phyloP scores from a whole-genome alignment of 2,888 invertebrate genomes.

The Hydropsyche betteni region DNA sequence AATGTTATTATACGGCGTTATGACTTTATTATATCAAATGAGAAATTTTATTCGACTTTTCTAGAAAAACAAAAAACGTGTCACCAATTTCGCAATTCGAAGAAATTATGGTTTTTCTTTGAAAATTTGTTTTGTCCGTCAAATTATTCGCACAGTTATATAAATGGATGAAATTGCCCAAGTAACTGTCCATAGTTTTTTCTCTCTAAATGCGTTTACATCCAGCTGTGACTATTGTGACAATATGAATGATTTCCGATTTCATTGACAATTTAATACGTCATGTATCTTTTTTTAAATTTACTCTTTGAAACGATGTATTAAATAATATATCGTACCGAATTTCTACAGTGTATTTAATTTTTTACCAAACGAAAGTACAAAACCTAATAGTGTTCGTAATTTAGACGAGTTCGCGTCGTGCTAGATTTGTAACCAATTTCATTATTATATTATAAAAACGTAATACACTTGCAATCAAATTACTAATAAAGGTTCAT shows the following conservation, averaged over 20 bases:
- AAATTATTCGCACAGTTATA: constrained; percentile 29
- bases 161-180: constrained; percentile 24
- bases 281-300: neutral
- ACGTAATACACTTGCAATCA: constrained; percentile 11
- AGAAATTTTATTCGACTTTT: too few species aligned
- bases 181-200: constrained; percentile 23
- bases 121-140: constrained; percentile 10
- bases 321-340: constrained; percentile 13
- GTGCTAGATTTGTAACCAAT: constrained; percentile 14
- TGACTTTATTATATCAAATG: too few species aligned
- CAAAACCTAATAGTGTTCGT: too few species aligned
- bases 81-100: constrained; percentile 5
- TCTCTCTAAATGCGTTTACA: neutral
- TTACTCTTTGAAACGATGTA: neutral
- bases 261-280: constrained; percentile 25
- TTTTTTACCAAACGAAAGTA: too few species aligned
- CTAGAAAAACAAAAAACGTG: neutral
- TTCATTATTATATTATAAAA: constrained; percentile 10
- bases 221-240: constrained; percentile 23
- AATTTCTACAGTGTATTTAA: neutral
- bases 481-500: neutral
- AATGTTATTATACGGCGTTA: neutral
- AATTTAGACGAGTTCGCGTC: constrained; percentile 6
- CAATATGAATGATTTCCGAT: constrained; percentile 1
- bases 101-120: constrained; percentile 18